A percentile compares a stretch with the other conserved stretches of the same genome.
phyloP scores from a whole-genome alignment of 2,888 invertebrate species.

The Perizoma flavofasciatum region DNA sequence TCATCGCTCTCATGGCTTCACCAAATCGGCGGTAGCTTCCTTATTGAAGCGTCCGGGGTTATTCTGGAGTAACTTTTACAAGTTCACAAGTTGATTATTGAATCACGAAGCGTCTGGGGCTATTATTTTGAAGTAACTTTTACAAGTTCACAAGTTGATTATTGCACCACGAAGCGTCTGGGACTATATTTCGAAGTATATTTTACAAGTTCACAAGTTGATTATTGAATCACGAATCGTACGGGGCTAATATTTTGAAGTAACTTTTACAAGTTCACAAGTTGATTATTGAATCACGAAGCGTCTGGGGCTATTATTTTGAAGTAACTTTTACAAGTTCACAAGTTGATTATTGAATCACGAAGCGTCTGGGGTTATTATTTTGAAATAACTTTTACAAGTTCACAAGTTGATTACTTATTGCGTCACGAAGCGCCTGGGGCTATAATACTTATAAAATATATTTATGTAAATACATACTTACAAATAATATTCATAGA shows the following conservation, averaged over 20 bases:
- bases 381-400: neutral
- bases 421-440: too few relatives aligned
- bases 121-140: neutral
- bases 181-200: neutral
- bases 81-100: neutral
- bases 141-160: neutral
- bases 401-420: neutral
- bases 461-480: too few relatives aligned
- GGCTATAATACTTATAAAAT: too few relatives aligned
- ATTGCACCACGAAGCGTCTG: neutral
- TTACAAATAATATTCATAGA: too few relatives aligned
- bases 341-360: neutral
- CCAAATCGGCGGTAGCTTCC: conserved; percentile 1
- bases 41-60: conserved; percentile 1
- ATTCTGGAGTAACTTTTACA: neutral
- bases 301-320: conserved; percentile 2
- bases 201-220: neutral
- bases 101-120: neutral
- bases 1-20: neutral
- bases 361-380: too few relatives aligned
- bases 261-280: neutral
- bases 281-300: neutral
- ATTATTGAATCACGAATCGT: neutral
- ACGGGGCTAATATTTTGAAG: neutral
- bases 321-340: neutral